Evolutionary conservation across 2,888 invertebrate genomes (phyloP), one percentile per base, ranked within the genome.

Genomic region (Agrotis segetum): DNA sequence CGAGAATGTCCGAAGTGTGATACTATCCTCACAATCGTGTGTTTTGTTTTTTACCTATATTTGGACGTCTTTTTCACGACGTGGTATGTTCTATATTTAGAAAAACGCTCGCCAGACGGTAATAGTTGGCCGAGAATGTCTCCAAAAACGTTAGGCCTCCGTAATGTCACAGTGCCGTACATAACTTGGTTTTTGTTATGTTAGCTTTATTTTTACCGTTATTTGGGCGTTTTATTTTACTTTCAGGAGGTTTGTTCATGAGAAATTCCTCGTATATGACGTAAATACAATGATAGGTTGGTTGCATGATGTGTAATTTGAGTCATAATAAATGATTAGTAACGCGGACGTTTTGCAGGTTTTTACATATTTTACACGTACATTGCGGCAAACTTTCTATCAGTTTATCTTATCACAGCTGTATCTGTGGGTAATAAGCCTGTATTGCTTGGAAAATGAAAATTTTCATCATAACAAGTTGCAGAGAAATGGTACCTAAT

Each of bases 71-170:
- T 95, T 93, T 95, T 95, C 92, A 91, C 91, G 93, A 93, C 93
- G 91, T 92, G 95, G 95, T 94, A 95, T 95, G 95, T 95, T 94
- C 95, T 95, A 95, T 92, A 92, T 90, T 93, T 96, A 95, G 96
- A 91, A 86, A 92, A 94, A 92, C 89, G 92, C 88, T 88, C 89
- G 89, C 90, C 92, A 94, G 94, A 92, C 93, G 90, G 88, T 90
- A 88, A 88, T 91, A 92, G 90, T 89, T 90, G 89, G 84, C 89
- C 90, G 88, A 91, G 92, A 91, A 91, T 91, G 87, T 88, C 84
- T 86, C 85, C 88, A 89, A 90, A 92, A 92, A 90, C 85, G 85
- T 87, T 87, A 85, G 83, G 85, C 85, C 78, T 79, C 74, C 68
- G 81, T 81, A 88, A 88, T 88, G 90, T 89, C 88, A 90, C 79